Conservation (phyloP, 2,888 invertebrate species). For the Dryocosmus kuriphilus region DNA sequence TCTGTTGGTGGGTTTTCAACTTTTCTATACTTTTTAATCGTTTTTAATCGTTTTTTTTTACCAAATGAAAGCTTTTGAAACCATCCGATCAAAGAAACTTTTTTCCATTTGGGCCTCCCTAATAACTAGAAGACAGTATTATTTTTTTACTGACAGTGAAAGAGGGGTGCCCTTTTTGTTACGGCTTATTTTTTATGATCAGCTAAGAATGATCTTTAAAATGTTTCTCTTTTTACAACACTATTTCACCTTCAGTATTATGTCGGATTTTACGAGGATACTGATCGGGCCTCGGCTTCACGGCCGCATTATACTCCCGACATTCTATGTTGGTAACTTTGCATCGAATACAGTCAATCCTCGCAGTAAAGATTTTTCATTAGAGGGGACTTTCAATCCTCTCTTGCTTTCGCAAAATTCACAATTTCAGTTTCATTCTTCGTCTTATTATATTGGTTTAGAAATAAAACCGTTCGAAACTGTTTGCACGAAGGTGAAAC, state of each 20-base stretch:
- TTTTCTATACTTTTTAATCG: too few relatives aligned
- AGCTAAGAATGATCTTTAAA: constrained; percentile 11
- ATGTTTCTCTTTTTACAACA: constrained; percentile 16
- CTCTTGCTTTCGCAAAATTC: constrained; percentile 17
- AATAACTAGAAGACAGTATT: too few relatives aligned
- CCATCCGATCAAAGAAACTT: too few relatives aligned
- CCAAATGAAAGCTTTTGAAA: too few relatives aligned
- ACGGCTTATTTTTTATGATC: constrained; percentile 24
- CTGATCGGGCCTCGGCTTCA: constrained; percentile 26
- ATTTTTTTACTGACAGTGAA: not conserved
- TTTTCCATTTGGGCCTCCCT: too few relatives aligned
- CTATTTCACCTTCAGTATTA: constrained; percentile 32
- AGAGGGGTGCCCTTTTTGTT: not conserved
- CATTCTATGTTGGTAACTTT: constrained; percentile 11
- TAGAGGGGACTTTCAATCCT: not conserved
- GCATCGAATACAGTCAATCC: constrained; percentile 12
- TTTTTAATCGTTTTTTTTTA: too few relatives aligned
- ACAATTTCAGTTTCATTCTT: not conserved
- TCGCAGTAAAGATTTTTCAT: constrained; percentile 25
- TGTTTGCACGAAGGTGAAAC: not conserved
- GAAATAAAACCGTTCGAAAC: not conserved
- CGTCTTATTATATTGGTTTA: not conserved
- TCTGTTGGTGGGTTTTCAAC: too few relatives aligned
- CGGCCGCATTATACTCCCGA: constrained; percentile 19
- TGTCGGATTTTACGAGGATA: constrained; percentile 28